A percentile compares a stretch with the other conserved stretches of the same genome.
These are phyloP conservation scores for Myripristis murdjan DNA, from an alignment of 2,797 vertebrate species.

Conservation along the genomic window DNA sequence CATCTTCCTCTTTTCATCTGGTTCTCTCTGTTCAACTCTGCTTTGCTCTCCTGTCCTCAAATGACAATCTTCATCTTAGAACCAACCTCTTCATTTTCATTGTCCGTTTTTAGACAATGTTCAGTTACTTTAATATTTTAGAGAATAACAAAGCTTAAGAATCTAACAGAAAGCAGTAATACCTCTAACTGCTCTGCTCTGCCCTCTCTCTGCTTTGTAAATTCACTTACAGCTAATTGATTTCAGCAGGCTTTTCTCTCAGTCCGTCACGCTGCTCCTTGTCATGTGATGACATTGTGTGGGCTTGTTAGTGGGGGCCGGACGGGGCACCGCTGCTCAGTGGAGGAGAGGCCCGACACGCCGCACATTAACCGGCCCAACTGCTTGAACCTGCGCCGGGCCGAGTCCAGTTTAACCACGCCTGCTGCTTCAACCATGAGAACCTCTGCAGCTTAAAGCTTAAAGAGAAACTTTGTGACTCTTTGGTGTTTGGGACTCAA, in stretches of 20 bases:
- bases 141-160: too few relatives aligned
- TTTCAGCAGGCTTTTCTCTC: conserved; percentile 80
- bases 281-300: conserved; percentile 85
- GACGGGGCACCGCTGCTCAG: conserved; percentile 35
- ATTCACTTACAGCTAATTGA: conserved; percentile 86
- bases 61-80: too few relatives aligned
- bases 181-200: neutral
- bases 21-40: neutral
- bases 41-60: too few relatives aligned
- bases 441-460: conserved; percentile 28
- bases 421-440: conserved; percentile 53
- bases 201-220: conserved; percentile 59
- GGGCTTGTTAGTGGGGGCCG: conserved; percentile 63
- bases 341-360: conserved; percentile 26
- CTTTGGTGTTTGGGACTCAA: conserved; percentile 18
- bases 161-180: too few relatives aligned
- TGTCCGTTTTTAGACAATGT: too few relatives aligned
- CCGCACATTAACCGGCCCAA: conserved; percentile 32
- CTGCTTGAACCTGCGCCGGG: neutral
- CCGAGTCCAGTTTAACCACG: conserved; percentile 39
- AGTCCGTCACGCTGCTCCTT: conserved; percentile 80
- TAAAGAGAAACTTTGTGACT: neutral
- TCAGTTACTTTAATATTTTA: too few relatives aligned
- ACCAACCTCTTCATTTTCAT: too few relatives aligned
- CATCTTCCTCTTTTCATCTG: neutral